These are phyloP conservation scores for Chorisops tibialis DNA, from an alignment of 2,888 invertebrate genomes.

Conservation along the genomic window DNA sequence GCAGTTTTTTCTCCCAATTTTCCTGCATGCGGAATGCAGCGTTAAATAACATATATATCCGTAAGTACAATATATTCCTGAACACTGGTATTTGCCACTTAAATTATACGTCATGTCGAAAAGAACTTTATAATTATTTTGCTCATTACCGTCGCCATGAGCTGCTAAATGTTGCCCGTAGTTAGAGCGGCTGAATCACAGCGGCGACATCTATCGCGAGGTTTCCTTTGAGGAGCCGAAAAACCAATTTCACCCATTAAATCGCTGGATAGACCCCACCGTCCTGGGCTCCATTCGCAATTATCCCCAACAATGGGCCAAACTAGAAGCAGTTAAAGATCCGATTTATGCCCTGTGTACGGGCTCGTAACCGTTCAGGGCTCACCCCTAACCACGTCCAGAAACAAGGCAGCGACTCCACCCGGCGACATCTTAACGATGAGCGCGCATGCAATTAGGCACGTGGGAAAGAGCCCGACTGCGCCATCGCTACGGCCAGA, in stretches of 20 bases:
- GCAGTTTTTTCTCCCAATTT: too few species aligned
- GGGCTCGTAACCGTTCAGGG: constrained; percentile 9
- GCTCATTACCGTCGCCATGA: constrained; percentile 17
- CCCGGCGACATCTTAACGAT: constrained; percentile 6
- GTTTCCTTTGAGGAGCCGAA: constrained; percentile 22
- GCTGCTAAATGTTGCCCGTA: constrained; percentile 4
- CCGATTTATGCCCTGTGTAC: constrained; percentile 27
- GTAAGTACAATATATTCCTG: too few species aligned
- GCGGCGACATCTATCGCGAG: constrained; percentile 14
- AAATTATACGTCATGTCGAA: too few species aligned
- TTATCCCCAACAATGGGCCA: constrained; percentile 17
- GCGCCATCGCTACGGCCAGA: too few species aligned
- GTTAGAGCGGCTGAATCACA: constrained; percentile 10
- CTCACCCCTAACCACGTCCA: constrained; percentile 5
- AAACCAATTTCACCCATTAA: constrained; percentile 21
- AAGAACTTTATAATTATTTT: background rate
- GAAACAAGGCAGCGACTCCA: constrained; percentile 18
- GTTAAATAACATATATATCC: too few species aligned
- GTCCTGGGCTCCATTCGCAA: background rate
- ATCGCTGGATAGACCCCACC: constrained; percentile 15
- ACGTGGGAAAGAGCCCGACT: background rate
- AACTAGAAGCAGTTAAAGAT: constrained; percentile 30
- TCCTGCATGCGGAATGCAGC: too few species aligned
- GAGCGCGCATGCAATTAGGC: background rate
- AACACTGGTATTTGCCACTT: too few species aligned